Evolutionary conservation across 2,113 vertebrate genomes (phyloP).

Genomic region (Sinocyclocheilus anshuiensis): DNA sequence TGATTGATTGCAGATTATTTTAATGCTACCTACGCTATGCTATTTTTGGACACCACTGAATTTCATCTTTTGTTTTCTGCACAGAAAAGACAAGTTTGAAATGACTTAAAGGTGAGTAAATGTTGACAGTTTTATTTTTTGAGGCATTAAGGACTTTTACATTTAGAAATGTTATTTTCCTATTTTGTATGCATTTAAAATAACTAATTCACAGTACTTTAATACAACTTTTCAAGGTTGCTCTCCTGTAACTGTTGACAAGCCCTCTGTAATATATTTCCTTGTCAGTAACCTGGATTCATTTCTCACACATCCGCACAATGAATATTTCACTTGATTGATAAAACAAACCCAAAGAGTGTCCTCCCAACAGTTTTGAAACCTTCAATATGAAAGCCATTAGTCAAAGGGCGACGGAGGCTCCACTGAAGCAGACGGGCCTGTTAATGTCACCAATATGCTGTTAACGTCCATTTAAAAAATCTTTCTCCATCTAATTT

Average conservation of each 20-base stretch:
- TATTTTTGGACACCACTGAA: neutral
- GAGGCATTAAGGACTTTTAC: neutral
- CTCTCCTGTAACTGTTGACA: neutral
- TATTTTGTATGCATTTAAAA: neutral
- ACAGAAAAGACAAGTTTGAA: neutral
- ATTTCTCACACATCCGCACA: neutral
- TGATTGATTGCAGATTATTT: neutral
- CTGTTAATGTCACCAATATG: constrained; percentile 28
- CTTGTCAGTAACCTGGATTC: neutral
- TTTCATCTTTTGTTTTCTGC: neutral
- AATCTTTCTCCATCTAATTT: constrained; percentile 23
- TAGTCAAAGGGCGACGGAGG: neutral
- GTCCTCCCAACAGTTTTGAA: constrained; percentile 4
- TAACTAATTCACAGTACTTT: neutral
- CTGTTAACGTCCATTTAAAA: constrained; percentile 25
- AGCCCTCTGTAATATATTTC: neutral
- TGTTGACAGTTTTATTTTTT: neutral
- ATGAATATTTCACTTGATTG: neutral
- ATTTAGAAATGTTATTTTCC: neutral
- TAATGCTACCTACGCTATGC: neutral
- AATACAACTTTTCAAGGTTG: neutral
- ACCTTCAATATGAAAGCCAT: constrained; percentile 7
- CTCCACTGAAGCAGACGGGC: constrained; percentile 6
- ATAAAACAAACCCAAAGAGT: neutral
- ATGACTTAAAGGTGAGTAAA: neutral